These are phyloP conservation scores for Aphodius sticticus DNA, from an alignment of 2,888 invertebrate genomes.

Conservation along the genomic window DNA sequence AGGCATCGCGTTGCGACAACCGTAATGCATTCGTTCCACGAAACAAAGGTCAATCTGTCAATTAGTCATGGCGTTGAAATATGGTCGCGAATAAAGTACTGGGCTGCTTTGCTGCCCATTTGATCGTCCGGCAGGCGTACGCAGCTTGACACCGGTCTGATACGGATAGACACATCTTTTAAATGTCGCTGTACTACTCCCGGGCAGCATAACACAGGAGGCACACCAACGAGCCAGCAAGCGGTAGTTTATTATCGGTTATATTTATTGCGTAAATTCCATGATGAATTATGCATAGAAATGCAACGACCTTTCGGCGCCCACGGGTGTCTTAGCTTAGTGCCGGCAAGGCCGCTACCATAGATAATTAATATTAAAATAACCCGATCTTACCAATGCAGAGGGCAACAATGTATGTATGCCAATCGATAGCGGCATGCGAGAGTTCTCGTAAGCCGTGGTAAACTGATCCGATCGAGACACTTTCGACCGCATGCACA, in stretches of 20 bases:
- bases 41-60: constrained; percentile 36
- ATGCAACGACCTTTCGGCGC: neutral
- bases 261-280: neutral
- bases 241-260: neutral
- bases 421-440: too few relatives aligned
- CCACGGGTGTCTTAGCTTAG: neutral
- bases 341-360: neutral
- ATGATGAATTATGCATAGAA: neutral
- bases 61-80: constrained; percentile 35
- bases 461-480: too few relatives aligned
- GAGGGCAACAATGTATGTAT: too few relatives aligned
- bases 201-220: too few relatives aligned
- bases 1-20: neutral
- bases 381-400: neutral
- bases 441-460: too few relatives aligned
- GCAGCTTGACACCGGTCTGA: neutral
- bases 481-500: too few relatives aligned
- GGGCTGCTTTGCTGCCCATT: constrained; percentile 10
- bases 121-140: neutral
- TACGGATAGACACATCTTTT: neutral
- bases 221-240: too few relatives aligned
- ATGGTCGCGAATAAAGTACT: constrained; percentile 23
- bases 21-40: constrained; percentile 28
- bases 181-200: too few relatives aligned
- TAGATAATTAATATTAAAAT: neutral